Evolutionary conservation across 2,888 invertebrate genomes (phyloP), one percentile per base, ranked within the genome.

Genomic region (Cerceris rybyensis): DNA sequence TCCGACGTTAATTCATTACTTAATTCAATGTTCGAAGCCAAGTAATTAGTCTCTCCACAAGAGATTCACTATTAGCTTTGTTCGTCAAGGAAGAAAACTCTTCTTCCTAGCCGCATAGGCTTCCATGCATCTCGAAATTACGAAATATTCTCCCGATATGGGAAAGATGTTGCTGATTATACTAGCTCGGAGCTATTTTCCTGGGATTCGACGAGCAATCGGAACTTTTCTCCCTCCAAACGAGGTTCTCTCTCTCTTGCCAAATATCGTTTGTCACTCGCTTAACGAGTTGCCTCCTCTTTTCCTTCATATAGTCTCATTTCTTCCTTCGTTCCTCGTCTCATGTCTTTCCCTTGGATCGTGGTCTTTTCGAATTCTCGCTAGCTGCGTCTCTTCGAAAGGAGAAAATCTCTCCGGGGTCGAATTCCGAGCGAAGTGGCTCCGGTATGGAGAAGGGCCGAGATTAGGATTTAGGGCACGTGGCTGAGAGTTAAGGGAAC

Each of bases 391-490:
- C 16, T n/a, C 8, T 2, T 11, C 50, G 16, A 49, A 63, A 52
- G 41, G 41, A 64, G 11, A 17, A 49, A 57, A 60, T 65, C 63
- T 72, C 58, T 50, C n/a, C 46, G 17, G 61, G 64, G 41, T 69
- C 59, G 54, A 76, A 65, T 67, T 63, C 8, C 14, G 39, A 28
- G 11, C 39, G 41, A 65, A 55, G 71, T 71, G 57, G 59, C 42
- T 52, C 41, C 50, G 39, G 49, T n/a, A 17, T 41, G 57, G 42
- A 13, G 52, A 28, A 28, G 42, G 41, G 63, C 4, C n/a, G 14
- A 61, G 61, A 68, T 72, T 59, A 59, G 58, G 70, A 75, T 79
- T 77, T 71, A 59, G 60, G 28, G 67, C 61, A 70, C 46, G 69
- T 46, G 61, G 50, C 46, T 14, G 65, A 58, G 17, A 17, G 11